Base-by-base conservation (phyloP, 2,113 vertebrate genomes). In the Sceloporus tristichus region DNA sequence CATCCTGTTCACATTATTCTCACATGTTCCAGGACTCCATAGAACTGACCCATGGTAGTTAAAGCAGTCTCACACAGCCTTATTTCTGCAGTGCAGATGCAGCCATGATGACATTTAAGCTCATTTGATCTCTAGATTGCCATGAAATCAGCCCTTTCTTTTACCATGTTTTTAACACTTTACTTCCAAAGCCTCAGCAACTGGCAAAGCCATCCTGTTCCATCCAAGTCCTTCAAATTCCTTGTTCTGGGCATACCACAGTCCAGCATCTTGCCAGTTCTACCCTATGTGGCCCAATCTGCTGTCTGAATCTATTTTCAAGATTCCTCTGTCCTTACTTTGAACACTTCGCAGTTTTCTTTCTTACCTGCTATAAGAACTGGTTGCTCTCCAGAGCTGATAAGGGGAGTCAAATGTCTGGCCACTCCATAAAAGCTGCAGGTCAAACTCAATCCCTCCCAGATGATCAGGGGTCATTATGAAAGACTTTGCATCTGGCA, bases 331-430 rank as follows among this genome's bases (percentile, higher is more conserved):
- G 13, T 19, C 19, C 59, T 16, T 19, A 21, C 18, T 5, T 21
- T 5, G 23, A 66, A 66, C 4, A 21, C 18, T 21, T 19, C 25
- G 27, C 23, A n/a, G 1, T 34, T 53, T 29, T 48, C 2, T n/a
- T 29, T 27, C 23, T 90, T 89, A 98, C 99, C 99, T 98, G 98
- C 98, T 99, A 80, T 99, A 99, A 68, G 99, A 98, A 93, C 99
- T 99, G 82, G 98, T 99, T 27, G 99, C 98, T 91, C 98, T 98
- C 99, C 99, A 99, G 87, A 99, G 97, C 92, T 99, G 99, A 92
- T 99, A 98, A 0, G 99, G 99, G 0, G 99, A 99, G 92, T 99
- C 99, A 0, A 99, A 99, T 8, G 98, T 98, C 94, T 99, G 99
- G 38, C 98, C 98, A 0, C 99, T 99, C 99, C 99, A 99, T 38